Base-by-base conservation (phyloP, 2,888 invertebrate species). In the Melieria picta region DNA sequence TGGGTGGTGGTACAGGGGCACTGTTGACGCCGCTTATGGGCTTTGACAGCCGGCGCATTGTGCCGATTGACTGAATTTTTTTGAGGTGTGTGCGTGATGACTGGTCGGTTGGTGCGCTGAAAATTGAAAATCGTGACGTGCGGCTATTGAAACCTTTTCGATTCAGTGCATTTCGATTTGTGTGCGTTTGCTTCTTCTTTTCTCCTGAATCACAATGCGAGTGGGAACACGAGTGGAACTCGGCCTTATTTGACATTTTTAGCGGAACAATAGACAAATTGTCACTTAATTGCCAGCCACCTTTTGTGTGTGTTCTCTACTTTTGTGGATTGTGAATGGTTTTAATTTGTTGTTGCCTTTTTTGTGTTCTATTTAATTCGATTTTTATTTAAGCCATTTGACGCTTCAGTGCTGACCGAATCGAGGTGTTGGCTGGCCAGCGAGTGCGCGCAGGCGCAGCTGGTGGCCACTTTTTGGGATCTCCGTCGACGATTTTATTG, bases 241-340 rank as follows among this genome's bases (percentile, higher is more conserved):
- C 16, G 42, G 43, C 63, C 72, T 68, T 64, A 68, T 71, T 69
- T 65, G 69, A 52, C 69, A 64, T 69, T 69, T 65, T 48, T 69
- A 52, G 55, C 69, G 57, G 69, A 69, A 71, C 65, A 71, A 71
- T 72, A 74, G 71, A 74, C 74, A 72, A 72, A 72, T 74, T 74
- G 71, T 65, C 74, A 74, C 71, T 71, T 74, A 71, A 72, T 71
- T 75, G 73, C 57, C 68, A 9, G 66, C 66, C 70, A 65, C 66
- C 70, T 64, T 71, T 65, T 69, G 65, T 61, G 65, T 42, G 43
- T 45, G 30, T 30, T 30, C 30, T 30, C 30, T 2, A 30, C 30
- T 30, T 30, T 30, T 30, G 30, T 30, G 30, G 30, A 30, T 30
- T 30, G 30, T 30, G 30, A 30, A 30, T 30, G 30, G 30, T 30